A percentile compares a stretch with the other conserved stretches of the same genome.
Evolutionary conservation across 2,113 vertebrate species (phyloP).

Genomic region (Elephas maximus): DNA sequence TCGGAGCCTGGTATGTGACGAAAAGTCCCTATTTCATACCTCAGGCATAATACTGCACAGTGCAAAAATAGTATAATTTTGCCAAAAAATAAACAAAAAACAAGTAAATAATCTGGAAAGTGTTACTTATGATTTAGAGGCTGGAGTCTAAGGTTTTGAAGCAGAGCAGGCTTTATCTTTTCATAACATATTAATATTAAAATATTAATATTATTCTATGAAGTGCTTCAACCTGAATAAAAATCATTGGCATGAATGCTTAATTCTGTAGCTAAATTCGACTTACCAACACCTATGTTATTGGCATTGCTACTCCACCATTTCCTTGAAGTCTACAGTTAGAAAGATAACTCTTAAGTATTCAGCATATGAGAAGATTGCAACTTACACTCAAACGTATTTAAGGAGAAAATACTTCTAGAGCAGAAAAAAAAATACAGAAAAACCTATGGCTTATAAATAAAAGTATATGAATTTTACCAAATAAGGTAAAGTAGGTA

Average conservation of each 20-base stretch:
- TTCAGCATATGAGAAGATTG: background rate
- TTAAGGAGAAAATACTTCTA: slow-evolving; percentile 3
- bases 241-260: background rate
- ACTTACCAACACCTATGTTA: background rate
- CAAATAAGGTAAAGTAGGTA: background rate
- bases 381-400: background rate
- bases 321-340: background rate
- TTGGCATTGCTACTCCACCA: background rate
- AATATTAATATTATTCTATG: background rate
- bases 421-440: background rate
- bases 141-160: background rate
- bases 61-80: background rate
- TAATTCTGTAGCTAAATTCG: background rate
- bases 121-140: background rate
- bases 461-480: background rate
- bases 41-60: background rate
- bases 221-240: background rate
- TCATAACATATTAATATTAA: background rate
- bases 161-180: background rate
- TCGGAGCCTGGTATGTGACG: background rate
- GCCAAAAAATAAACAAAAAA: background rate
- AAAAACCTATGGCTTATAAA: background rate
- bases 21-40: background rate
- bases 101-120: background rate
- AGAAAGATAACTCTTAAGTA: background rate